phyloP scores from a whole-genome alignment of 1,140 invertebrate species.

The Triops cancriformis region DNA sequence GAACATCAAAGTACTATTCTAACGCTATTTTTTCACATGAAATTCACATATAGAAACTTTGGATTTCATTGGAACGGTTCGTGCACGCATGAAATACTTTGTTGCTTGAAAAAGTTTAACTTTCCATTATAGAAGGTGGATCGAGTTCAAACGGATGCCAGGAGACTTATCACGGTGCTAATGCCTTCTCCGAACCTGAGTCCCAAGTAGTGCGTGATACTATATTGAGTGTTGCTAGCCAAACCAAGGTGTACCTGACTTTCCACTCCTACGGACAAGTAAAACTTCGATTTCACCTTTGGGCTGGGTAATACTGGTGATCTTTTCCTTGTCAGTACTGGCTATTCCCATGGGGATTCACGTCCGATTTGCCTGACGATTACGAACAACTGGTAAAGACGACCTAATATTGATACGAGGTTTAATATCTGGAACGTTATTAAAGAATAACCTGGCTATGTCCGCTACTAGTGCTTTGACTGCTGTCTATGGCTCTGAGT shows the following conservation, averaged over 20 bases:
- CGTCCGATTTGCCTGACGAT: constrained; percentile 32
- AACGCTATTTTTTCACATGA: not conserved
- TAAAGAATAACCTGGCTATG: constrained; percentile 32
- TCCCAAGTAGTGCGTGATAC: constrained; percentile 46
- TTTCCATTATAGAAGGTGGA: constrained; percentile 42
- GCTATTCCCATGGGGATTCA: constrained; percentile 37
- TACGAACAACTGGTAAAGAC: constrained; percentile 34
- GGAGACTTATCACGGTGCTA: constrained; percentile 51
- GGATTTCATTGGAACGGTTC: constrained; percentile 32
- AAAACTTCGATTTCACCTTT: not conserved
- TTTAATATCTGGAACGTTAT: not conserved
- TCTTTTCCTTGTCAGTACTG: not conserved
- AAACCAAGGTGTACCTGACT: constrained; percentile 33
- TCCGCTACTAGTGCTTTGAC: constrained; percentile 19
- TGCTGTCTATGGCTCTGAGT: constrained; percentile 22
- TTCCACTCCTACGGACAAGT: constrained; percentile 15
- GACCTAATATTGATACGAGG: not conserved
- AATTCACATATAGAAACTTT: constrained; percentile 35
- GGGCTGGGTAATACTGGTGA: not conserved
- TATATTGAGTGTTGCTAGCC: constrained; percentile 37
- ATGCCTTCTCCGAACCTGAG: constrained; percentile 58
- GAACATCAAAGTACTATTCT: not conserved
- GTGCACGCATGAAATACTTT: not conserved
- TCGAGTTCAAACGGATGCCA: constrained; percentile 48
- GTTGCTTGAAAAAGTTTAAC: not conserved